These are phyloP conservation scores for Nymphalis polychloros DNA, from an alignment of 2,888 invertebrate species.

Conservation along the genomic window DNA sequence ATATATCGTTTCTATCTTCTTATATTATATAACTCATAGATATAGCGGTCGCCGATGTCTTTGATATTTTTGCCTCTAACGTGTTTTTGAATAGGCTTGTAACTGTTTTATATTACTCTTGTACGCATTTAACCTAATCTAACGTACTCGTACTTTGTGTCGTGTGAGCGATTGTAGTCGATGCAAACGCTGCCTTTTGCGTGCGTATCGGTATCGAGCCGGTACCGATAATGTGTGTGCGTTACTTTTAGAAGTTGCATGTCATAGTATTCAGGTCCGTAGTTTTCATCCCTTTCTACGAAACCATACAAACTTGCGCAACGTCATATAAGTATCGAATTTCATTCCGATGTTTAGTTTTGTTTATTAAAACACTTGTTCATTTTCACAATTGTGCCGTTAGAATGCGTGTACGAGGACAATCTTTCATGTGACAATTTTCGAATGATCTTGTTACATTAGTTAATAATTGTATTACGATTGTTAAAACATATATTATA, in stretches of 20 bases:
- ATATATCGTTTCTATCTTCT: slow-evolving; percentile 30
- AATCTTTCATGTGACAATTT: too few relatives aligned
- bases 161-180: neutral
- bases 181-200: too few relatives aligned
- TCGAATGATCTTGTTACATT: too few relatives aligned
- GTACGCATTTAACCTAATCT: neutral
- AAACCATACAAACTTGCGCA: neutral
- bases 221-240: too few relatives aligned
- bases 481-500: too few relatives aligned
- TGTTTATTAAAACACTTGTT: too few relatives aligned
- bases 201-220: neutral
- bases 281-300: neutral
- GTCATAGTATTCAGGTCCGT: neutral
- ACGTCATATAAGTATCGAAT: neutral
- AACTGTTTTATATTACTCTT: slow-evolving; percentile 5
- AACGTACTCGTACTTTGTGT: neutral
- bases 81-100: neutral
- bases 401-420: too few relatives aligned
- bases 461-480: too few relatives aligned
- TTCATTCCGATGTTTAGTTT: neutral
- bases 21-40: neutral
- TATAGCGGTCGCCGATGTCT: slow-evolving; percentile 1
- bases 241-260: neutral
- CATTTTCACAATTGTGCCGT: too few relatives aligned
- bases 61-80: slow-evolving; percentile 4